phyloP scores from a whole-genome alignment of 2,888 invertebrate species.

The Kryphioiulus occultus region DNA sequence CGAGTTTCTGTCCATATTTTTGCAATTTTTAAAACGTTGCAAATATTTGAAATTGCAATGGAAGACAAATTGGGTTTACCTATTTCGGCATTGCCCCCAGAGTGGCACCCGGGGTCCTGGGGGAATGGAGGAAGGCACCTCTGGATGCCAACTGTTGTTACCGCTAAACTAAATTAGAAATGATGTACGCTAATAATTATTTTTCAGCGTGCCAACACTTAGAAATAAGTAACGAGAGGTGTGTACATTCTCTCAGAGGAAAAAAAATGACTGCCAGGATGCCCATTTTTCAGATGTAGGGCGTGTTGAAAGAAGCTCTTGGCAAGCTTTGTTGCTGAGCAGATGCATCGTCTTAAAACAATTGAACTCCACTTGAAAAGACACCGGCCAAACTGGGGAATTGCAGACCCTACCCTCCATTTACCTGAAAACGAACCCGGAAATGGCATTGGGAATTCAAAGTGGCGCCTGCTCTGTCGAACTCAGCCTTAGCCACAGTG shows the following conservation, averaged over 20 bases:
- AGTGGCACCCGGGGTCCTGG: not conserved
- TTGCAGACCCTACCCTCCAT: not conserved
- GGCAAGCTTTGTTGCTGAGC: constrained; percentile 37
- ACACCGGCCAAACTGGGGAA: not conserved
- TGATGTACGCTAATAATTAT: constrained; percentile 39
- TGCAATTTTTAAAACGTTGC: too few relatives aligned
- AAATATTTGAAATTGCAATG: not conserved
- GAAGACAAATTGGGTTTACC: not conserved
- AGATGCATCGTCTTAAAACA: constrained; percentile 39
- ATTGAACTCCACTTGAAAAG: not conserved
- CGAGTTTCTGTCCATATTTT: too few relatives aligned
- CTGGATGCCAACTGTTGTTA: not conserved
- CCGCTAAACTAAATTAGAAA: constrained; percentile 1
- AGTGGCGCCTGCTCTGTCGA: too few relatives aligned
- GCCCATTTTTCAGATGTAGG: constrained; percentile 47
- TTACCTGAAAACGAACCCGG: not conserved
- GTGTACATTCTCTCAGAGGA: not conserved
- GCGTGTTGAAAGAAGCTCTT: constrained; percentile 46
- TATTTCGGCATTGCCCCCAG: not conserved
- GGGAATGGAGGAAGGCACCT: not conserved
- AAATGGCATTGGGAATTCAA: not conserved
- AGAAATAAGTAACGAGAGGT: not conserved
- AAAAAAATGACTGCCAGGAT: not conserved
- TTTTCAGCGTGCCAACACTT: constrained; percentile 21
- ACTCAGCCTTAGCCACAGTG: too few relatives aligned